Conservation (phyloP, 2,113 vertebrate species). For the Pachypanchax playfairii region DNA sequence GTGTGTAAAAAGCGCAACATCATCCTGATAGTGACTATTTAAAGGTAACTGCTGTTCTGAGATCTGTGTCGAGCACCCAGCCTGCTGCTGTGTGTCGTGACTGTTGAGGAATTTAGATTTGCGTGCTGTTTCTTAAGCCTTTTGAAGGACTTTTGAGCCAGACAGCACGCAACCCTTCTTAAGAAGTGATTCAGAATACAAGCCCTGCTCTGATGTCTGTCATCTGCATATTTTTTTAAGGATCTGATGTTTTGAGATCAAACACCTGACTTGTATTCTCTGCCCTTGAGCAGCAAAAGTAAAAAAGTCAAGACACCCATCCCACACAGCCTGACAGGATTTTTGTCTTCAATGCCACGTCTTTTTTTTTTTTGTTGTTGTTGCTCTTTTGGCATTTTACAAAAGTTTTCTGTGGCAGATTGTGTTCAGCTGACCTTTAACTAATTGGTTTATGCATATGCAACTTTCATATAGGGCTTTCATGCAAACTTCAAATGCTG, state of each 20-base stretch:
- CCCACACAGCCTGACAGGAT: not conserved
- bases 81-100: constrained; percentile 62
- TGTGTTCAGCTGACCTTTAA: constrained; percentile 28
- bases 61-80: constrained; percentile 15
- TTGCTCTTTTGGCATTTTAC: constrained; percentile 19
- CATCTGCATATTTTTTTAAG: constrained; percentile 20
- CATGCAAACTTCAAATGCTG: constrained; percentile 19
- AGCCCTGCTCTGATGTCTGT: constrained; percentile 15
- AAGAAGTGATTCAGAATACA: constrained; percentile 39
- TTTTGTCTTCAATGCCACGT: constrained; percentile 11
- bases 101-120: constrained; percentile 68
- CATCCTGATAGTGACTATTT: no score
- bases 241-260: constrained; percentile 33
- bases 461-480: constrained; percentile 10
- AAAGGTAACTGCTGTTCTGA: constrained; percentile 34
- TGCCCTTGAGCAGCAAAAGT: constrained; percentile 17
- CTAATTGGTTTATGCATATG: constrained; percentile 18
- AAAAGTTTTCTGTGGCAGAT: not conserved
- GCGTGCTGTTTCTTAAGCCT: constrained; percentile 52
- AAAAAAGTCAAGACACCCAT: constrained; percentile 18
- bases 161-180: constrained; percentile 24
- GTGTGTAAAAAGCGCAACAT: constrained; percentile 19
- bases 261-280: constrained; percentile 34
- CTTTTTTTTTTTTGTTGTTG: not conserved
- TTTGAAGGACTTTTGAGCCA: constrained; percentile 58